phyloP scores from a whole-genome alignment of 2,797 vertebrate genomes.

The Anisognathus igniventris region DNA sequence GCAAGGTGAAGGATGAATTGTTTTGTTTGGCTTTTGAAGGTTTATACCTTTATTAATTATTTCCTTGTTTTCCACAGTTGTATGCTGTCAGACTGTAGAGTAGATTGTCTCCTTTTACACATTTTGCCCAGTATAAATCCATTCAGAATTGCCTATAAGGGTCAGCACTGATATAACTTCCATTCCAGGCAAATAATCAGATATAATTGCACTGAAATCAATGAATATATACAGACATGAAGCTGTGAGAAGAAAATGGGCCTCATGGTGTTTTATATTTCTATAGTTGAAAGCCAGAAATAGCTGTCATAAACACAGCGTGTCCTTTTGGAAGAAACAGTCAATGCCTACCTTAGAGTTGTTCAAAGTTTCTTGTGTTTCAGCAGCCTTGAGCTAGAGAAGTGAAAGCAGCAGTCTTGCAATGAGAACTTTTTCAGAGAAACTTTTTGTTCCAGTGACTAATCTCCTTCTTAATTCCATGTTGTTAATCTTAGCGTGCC shows the following conservation, averaged over 20 bases:
- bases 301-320: background rate
- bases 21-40: background rate
- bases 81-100: background rate
- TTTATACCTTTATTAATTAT: background rate
- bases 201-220: conserved; percentile 13
- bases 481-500: background rate
- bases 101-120: background rate
- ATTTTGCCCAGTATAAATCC: background rate
- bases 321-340: background rate
- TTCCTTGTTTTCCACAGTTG: background rate
- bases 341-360: background rate
- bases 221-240: background rate
- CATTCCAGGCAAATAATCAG: conserved; percentile 2
- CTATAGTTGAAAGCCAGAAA: conserved; percentile 2
- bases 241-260: background rate
- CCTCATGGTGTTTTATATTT: background rate
- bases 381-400: background rate
- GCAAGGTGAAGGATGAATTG: background rate
- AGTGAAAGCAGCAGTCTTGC: background rate
- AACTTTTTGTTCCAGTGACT: conserved; percentile 46
- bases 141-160: background rate
- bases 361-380: conserved; percentile 11
- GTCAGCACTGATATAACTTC: background rate
- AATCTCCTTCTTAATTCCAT: conserved; percentile 33
- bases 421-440: background rate